Evolutionary conservation across 2,797 vertebrate species (phyloP).

Genomic region (Tapirus indicus): DNA sequence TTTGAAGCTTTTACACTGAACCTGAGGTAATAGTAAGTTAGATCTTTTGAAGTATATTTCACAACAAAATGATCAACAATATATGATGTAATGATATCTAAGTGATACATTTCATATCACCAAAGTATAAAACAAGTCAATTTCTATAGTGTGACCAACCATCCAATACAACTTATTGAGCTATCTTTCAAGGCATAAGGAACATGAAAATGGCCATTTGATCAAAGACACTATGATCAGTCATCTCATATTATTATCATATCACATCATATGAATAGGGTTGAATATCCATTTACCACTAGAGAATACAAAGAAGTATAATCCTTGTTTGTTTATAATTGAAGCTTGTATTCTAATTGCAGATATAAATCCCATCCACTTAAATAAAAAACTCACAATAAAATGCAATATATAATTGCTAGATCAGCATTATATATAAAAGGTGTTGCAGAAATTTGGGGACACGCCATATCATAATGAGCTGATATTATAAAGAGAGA

Average conservation of each 20-base stretch:
- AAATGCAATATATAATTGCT: background rate
- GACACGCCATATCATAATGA: background rate
- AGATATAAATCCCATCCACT: background rate
- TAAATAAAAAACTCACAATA: background rate
- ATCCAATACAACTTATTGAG: background rate
- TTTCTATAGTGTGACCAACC: background rate
- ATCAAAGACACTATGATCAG: background rate
- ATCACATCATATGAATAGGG: background rate
- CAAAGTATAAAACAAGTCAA: conserved; percentile 4
- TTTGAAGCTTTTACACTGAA: background rate
- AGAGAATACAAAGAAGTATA: background rate
- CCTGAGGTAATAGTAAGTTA: background rate
- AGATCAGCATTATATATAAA: background rate
- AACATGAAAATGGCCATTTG: background rate
- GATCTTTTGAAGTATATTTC: background rate
- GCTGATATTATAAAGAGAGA: background rate
- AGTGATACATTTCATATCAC: background rate
- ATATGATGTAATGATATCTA: background rate
- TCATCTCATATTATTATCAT: background rate
- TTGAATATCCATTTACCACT: background rate
- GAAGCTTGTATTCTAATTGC: background rate
- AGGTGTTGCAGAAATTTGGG: background rate
- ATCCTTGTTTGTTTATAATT: background rate
- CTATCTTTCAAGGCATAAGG: background rate
- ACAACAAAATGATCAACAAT: background rate